phyloP scores from a whole-genome alignment of 2,113 vertebrate species.

The Saccopteryx leptura region DNA sequence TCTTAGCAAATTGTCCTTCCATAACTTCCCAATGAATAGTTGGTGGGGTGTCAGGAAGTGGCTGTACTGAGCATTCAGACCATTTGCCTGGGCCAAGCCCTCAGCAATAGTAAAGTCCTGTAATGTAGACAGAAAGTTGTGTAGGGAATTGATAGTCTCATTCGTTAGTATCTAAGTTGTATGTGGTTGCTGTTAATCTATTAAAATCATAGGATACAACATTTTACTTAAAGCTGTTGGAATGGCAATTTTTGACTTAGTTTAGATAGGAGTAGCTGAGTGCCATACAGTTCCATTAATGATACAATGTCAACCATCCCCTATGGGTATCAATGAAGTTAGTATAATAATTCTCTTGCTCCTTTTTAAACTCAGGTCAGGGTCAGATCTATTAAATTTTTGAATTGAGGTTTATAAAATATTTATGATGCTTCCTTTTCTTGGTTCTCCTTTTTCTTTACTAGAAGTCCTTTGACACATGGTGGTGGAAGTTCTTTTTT shows the following conservation, averaged over 20 bases:
- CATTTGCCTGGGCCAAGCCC: background rate
- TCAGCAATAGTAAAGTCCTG: background rate
- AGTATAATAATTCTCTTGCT: background rate
- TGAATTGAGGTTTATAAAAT: slow-evolving; percentile 34
- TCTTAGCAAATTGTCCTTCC: background rate
- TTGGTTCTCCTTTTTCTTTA: background rate
- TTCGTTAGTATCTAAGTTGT: background rate
- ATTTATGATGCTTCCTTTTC: slow-evolving; percentile 21
- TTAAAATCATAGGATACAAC: background rate
- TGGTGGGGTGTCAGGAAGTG: background rate
- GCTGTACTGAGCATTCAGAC: background rate
- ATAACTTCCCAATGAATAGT: background rate
- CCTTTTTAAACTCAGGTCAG: background rate
- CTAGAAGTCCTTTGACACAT: background rate
- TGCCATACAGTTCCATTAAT: background rate
- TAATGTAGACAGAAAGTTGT: background rate
- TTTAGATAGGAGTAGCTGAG: background rate
- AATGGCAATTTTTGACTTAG: background rate
- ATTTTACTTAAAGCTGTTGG: background rate
- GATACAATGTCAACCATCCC: background rate
- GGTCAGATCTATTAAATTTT: background rate
- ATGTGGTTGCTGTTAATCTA: background rate
- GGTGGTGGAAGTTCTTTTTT: background rate
- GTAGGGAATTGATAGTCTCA: background rate
- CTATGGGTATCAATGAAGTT: background rate